Base-by-base conservation (phyloP, 2,888 invertebrate species). In the Euspilapteryx auroguttella region DNA sequence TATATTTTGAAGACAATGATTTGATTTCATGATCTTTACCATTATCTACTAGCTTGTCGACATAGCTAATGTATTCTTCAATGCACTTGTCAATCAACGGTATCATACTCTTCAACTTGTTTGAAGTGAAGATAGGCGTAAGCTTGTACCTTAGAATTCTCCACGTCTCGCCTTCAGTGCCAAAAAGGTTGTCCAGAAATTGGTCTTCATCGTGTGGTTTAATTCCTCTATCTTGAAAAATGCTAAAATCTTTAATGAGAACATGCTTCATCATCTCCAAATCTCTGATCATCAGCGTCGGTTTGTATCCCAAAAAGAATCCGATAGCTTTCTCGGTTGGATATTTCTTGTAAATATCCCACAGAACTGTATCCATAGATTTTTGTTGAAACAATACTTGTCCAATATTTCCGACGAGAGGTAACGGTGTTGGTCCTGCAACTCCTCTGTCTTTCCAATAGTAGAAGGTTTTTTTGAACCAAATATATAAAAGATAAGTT, bases 361-460 rank as follows among this genome's bases (percentile, higher is more conserved):
- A 8, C 2, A 25, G 3, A 13, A 30, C 4, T 2, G 13, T 10
- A 11, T 14, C 12, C 5, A 21, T 14, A 8, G 33, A 29, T 14
- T 33, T 21, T 29, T 30, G 30, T 21, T 29, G 28, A 8, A 36
- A 9, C 14, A 44, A 35, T n/a, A 40, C 26, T 11, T 35, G 35
- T 21, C 34, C 37, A 31, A 41, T 42, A 32, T 41, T 44, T n/a
- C 45, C 44, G 3, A 41, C 26, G 4, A 42, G n/a, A 2, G 41
- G 41, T 6, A 37, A 21, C 1, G 44, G 43, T 1, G 24, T 30
- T 0, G 45, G 44, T 7, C 43, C 42, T 13, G 28, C 34, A 1
- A 45, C 33, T 10, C 38, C 40, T 30, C 31, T 37, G n/a, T 32
- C 31, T n/a, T 13, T 36, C 45, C 45, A 43, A 29, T 38, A 42